Conservation (phyloP, 2,888 invertebrate species). For the Meta bourneti region DNA sequence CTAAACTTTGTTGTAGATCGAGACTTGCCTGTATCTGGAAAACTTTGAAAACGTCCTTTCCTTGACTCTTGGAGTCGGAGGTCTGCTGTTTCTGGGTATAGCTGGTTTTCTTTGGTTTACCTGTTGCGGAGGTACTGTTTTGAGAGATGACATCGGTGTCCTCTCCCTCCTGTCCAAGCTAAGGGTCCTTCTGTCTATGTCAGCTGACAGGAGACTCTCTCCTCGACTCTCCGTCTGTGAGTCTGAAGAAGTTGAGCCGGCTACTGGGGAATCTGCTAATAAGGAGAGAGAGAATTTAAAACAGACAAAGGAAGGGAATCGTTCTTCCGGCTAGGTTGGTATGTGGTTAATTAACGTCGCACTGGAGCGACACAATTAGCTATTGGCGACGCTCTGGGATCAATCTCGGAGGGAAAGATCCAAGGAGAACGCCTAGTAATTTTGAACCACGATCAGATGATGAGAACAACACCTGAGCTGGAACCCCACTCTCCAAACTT, state of each 20-base stretch:
- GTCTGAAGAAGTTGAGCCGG: constrained; percentile 33
- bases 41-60: constrained; percentile 43
- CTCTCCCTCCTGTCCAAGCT: constrained; percentile 49
- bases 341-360: too few relatives aligned
- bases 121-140: not conserved
- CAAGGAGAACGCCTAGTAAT: too few relatives aligned
- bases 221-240: constrained; percentile 9
- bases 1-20: too few relatives aligned
- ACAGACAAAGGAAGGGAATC: not conserved
- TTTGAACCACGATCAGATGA: too few relatives aligned
- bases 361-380: too few relatives aligned
- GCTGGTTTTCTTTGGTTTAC: constrained; percentile 1
- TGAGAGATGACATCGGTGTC: constrained; percentile 28
- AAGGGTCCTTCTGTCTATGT: not conserved
- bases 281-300: not conserved
- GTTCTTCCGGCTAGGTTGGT: too few relatives aligned
- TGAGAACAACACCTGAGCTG: too few relatives aligned
- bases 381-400: too few relatives aligned
- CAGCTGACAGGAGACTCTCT: constrained; percentile 10
- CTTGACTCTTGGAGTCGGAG: constrained; percentile 69
- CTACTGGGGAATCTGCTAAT: constrained; percentile 28
- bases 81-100: constrained; percentile 21
- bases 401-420: too few relatives aligned
- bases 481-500: too few relatives aligned
- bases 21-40: constrained; percentile 33